These are phyloP conservation scores for Mormyrus iriodes DNA, from an alignment of 2,113 vertebrate species.

Conservation along the genomic window DNA sequence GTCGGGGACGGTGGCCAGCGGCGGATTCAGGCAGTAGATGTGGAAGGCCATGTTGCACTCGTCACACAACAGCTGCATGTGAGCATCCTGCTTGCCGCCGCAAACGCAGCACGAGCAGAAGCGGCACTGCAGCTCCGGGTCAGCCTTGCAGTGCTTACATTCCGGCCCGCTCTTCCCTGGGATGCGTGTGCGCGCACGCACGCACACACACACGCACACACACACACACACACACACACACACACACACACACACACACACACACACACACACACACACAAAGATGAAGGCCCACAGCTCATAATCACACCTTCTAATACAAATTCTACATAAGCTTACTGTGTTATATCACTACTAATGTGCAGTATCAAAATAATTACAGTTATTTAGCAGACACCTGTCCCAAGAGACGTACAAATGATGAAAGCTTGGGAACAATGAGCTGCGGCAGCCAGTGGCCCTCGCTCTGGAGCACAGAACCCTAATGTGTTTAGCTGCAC, in stretches of 20 bases:
- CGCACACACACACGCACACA: background rate
- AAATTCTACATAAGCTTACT: background rate
- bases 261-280: background rate
- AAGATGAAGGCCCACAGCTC: background rate
- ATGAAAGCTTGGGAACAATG: background rate
- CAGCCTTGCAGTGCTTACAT: conserved; percentile 92
- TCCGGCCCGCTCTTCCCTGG: conserved; percentile 93
- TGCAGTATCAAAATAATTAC: background rate
- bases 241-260: background rate
- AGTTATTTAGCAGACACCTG: background rate
- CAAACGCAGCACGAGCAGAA: conserved; percentile 93
- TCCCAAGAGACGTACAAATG: too few relatives aligned
- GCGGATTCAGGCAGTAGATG: conserved; percentile 93
- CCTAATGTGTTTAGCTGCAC: background rate
- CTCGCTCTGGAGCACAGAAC: background rate
- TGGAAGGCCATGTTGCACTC: conserved; percentile 73
- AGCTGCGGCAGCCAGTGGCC: background rate
- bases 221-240: background rate
- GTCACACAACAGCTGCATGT: conserved; percentile 82
- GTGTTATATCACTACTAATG: background rate
- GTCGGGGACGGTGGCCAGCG: conserved; percentile 87
- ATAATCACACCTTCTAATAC: background rate
- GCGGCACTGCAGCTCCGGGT: conserved; percentile 83
- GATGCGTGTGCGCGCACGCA: background rate
- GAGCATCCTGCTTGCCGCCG: conserved; percentile 91